Evolutionary conservation across 2,888 invertebrate genomes (phyloP).

Genomic region (Phengaris arion): DNA sequence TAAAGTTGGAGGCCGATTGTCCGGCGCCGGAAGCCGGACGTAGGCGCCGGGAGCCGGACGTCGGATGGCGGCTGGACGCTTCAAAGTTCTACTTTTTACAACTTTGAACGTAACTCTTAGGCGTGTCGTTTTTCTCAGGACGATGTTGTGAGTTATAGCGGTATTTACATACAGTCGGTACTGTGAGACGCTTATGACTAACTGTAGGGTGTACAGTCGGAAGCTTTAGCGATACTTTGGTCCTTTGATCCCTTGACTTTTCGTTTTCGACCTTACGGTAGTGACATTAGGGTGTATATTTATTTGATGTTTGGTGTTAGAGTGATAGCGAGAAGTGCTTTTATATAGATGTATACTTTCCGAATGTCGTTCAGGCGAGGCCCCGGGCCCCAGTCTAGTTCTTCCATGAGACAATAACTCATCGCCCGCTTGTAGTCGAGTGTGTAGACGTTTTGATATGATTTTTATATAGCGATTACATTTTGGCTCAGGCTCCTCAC

Average conservation of each 20-base stretch:
- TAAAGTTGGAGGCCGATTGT: constrained; percentile 10
- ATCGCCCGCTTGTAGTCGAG: neutral
- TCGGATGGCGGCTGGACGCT: constrained; percentile 44
- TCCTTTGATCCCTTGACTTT: constrained; percentile 50
- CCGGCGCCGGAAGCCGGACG: constrained; percentile 4
- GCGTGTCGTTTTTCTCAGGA: constrained; percentile 58
- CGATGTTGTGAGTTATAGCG: constrained; percentile 37
- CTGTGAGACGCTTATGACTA: constrained; percentile 53
- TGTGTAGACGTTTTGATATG: constrained; percentile 28
- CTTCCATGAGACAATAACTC: constrained; percentile 30
- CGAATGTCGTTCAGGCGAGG: constrained; percentile 34
- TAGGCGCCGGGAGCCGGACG: neutral
- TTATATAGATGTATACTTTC: constrained; percentile 60
- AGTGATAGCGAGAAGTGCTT: constrained; percentile 73
- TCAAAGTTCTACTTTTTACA: constrained; percentile 47
- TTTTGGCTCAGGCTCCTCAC: constrained; percentile 12
- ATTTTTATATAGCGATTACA: constrained; percentile 17
- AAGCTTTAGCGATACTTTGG: constrained; percentile 67
- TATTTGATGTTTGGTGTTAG: constrained; percentile 75
- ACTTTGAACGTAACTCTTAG: constrained; percentile 42
- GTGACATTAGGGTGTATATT: constrained; percentile 49
- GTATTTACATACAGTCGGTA: constrained; percentile 41
- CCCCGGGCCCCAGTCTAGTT: constrained; percentile 1
- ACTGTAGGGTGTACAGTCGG: constrained; percentile 52
- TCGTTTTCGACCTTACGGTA: constrained; percentile 48